Base-by-base conservation (phyloP, 2,888 invertebrate species). In the Scaeva pyrastri region DNA sequence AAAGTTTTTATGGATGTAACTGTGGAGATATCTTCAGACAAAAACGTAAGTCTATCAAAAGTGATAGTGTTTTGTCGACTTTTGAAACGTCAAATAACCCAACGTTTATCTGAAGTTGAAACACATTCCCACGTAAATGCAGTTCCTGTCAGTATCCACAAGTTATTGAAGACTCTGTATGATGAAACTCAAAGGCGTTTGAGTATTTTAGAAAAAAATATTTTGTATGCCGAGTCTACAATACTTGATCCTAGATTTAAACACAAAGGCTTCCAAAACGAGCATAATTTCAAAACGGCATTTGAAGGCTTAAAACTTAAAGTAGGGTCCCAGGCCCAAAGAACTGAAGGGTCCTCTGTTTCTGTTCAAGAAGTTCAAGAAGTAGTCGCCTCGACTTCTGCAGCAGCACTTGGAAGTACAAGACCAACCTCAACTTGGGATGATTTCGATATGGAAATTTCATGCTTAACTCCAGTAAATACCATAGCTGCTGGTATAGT, bases 191-290 rank as follows among this genome's bases (percentile, higher is more conserved):
- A 60, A 7, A 68, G 14, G 14, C 60, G 62, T 8, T 70, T 77
- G 7, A 14, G 50, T n/a, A 41, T 39, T 16, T 5, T 77, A 1
- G 70, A 76, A 70, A 60, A 60, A 14, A 76, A 76, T 52, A 1
- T 1, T 6, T 19, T 70, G 1, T 76, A 60, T 43, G 76, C 71
- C 1, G 76, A 82, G 43, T 39, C 48, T 0, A 82, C 76, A 23
- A 76, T 82, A 14, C 48, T 82, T 19, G 66, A 76, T 1, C 72
- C 72, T 4, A 55, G 72, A 26, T 72, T 82, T 31, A 81, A 80
- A 50, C 55, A 31, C 56, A 56, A 52, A 58, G 36, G 58, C 5
- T 76, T 68, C 45, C 23, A 50, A 68, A 56, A 76, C 2, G 14
- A 6, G 23, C 1, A 1, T 0, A 74, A 64, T 31, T 75, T 68